phyloP scores from a whole-genome alignment of 2,888 invertebrate genomes.

The Agrotis puta region DNA sequence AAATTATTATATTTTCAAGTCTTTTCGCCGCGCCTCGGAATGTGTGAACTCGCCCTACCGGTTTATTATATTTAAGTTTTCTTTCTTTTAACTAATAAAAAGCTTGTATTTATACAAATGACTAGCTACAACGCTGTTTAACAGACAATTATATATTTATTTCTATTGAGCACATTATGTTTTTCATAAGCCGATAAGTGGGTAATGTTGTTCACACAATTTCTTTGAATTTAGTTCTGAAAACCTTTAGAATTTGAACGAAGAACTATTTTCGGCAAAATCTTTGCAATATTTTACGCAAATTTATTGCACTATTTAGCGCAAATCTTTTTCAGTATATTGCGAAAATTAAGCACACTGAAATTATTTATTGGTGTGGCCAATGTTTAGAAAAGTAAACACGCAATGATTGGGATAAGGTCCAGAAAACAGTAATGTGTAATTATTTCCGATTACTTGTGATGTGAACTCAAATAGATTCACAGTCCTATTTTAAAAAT shows the following conservation, averaged over 20 bases:
- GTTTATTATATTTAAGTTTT: constrained; percentile 52
- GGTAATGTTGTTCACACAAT: constrained; percentile 58
- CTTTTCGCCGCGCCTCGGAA: neutral
- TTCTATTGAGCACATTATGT: constrained; percentile 78
- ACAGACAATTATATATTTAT: constrained; percentile 68
- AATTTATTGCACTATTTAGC: too few relatives aligned
- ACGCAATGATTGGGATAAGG: too few relatives aligned
- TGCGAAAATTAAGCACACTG: too few relatives aligned
- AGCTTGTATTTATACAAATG: constrained; percentile 64
- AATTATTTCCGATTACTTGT: too few relatives aligned
- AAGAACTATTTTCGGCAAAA: too few relatives aligned
- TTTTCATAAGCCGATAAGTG: constrained; percentile 76
- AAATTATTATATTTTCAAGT: neutral
- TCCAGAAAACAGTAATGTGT: too few relatives aligned
- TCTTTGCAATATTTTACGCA: too few relatives aligned
- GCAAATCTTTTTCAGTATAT: too few relatives aligned
- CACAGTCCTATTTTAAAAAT: too few relatives aligned
- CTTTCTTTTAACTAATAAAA: constrained; percentile 62
- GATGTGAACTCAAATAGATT: too few relatives aligned
- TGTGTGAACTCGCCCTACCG: neutral
- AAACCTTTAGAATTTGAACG: neutral
- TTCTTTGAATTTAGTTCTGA: constrained; percentile 21
- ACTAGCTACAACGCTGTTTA: constrained; percentile 68
- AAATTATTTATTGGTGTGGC: too few relatives aligned
- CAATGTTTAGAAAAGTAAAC: too few relatives aligned